Conservation (phyloP, 2,113 vertebrate genomes). For the Tricholaema leucomelas region DNA sequence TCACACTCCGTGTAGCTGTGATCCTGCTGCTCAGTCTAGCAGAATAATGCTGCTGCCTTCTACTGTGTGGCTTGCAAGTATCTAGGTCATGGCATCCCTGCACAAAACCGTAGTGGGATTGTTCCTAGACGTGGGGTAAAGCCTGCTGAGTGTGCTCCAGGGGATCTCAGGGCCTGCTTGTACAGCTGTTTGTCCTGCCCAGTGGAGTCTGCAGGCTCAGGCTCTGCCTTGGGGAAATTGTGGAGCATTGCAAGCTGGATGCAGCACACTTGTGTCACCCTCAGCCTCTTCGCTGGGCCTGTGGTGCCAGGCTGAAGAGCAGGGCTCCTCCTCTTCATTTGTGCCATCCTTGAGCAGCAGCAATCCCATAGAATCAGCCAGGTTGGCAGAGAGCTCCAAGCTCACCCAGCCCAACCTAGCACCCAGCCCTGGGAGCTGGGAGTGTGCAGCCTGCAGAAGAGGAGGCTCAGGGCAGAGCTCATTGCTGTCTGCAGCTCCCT, state of each 20-base stretch:
- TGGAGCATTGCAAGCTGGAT: constrained; percentile 52
- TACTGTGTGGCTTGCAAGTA: not conserved
- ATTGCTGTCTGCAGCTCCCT: no score
- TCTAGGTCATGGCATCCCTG: constrained; percentile 33
- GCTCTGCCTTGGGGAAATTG: constrained; percentile 40
- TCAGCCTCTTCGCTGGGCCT: constrained; percentile 4
- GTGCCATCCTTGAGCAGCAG: not conserved
- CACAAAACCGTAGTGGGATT: constrained; percentile 9
- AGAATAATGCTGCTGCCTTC: constrained; percentile 8
- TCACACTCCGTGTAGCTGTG: no score
- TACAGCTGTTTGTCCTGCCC: constrained; percentile 52
- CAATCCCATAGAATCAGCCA: no score
- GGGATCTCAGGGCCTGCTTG: not conserved
- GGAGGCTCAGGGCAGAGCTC: no score
- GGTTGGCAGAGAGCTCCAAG: no score
- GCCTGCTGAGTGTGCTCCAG: not conserved
- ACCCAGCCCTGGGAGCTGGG: no score
- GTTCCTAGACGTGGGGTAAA: constrained; percentile 15
- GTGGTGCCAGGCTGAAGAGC: not conserved
- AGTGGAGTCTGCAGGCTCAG: constrained; percentile 22
- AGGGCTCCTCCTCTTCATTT: not conserved
- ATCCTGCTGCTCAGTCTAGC: not conserved
- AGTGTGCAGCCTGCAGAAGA: no score
- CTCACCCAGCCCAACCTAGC: no score
- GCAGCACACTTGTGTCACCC: constrained; percentile 25